Evolutionary conservation across 2,888 invertebrate species (phyloP).

Genomic region (Lycaena phlaeas): DNA sequence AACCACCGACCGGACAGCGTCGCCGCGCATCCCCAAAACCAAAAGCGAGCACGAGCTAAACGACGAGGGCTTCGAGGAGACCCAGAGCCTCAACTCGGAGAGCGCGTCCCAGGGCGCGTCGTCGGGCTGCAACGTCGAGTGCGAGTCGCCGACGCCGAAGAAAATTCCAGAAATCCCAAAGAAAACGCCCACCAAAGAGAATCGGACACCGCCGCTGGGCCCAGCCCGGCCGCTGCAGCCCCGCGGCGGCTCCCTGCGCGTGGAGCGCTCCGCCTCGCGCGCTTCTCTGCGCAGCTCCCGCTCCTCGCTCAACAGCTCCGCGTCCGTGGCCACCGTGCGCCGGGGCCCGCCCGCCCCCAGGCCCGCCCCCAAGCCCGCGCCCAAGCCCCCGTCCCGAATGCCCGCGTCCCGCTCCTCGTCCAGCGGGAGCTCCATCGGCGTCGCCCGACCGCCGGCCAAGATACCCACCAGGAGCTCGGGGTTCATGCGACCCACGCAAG

Average conservation of each 20-base stretch:
- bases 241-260: constrained; percentile 66
- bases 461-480: constrained; percentile 60
- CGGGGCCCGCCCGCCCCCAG: constrained; percentile 72
- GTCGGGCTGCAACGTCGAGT: constrained; percentile 80
- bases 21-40: constrained; percentile 66
- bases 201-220: constrained; percentile 45
- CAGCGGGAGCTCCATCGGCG: constrained; percentile 65
- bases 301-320: constrained; percentile 87
- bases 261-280: constrained; percentile 84
- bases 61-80: constrained; percentile 93
- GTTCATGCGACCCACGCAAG: constrained; percentile 91
- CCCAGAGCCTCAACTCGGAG: constrained; percentile 89
- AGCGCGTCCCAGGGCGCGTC: constrained; percentile 90
- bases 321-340: constrained; percentile 84
- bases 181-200: constrained; percentile 66
- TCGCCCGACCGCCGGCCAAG: constrained; percentile 56
- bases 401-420: constrained; percentile 63
- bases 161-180: constrained; percentile 56
- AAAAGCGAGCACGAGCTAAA: constrained; percentile 81
- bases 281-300: constrained; percentile 87
- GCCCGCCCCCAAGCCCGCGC: constrained; percentile 63
- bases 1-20: constrained; percentile 43
- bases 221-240: constrained; percentile 45
- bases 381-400: constrained; percentile 50
- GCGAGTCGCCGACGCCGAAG: constrained; percentile 69